These are phyloP conservation scores for Drosophila mayri DNA, from an alignment of 1,140 invertebrate species.

Conservation along the genomic window DNA sequence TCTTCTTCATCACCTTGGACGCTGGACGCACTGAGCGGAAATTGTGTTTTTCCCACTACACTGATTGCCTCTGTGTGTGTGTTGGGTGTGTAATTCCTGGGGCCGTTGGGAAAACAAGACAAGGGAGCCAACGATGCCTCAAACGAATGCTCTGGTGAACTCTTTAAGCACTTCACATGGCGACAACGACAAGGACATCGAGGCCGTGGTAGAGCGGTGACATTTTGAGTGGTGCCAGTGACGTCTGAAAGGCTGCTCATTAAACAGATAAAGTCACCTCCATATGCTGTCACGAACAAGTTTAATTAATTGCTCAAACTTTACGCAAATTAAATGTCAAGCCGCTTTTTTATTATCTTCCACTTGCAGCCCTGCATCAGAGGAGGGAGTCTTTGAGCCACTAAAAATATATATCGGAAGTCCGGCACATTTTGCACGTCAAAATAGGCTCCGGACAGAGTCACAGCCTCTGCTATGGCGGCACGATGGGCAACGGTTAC, in stretches of 20 bases:
- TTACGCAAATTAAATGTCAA: slow-evolving; percentile 48
- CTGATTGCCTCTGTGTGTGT: slow-evolving; percentile 27
- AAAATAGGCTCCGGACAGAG: slow-evolving; percentile 85
- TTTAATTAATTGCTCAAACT: slow-evolving; percentile 65
- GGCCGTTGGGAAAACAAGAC: slow-evolving; percentile 45
- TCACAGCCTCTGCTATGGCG: slow-evolving; percentile 85
- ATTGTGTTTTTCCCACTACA: slow-evolving; percentile 41
- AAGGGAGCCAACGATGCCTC: slow-evolving; percentile 25
- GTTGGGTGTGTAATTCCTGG: slow-evolving; percentile 28
- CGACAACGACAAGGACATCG: slow-evolving; percentile 37
- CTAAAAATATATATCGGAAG: slow-evolving; percentile 17
- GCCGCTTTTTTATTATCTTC: slow-evolving; percentile 46
- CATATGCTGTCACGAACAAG: slow-evolving; percentile 8
- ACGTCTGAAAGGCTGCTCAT: slow-evolving; percentile 31
- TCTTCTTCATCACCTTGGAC: slow-evolving; percentile 24
- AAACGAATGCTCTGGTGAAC: slow-evolving; percentile 31
- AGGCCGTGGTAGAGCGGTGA: slow-evolving; percentile 27
- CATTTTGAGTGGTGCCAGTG: slow-evolving; percentile 27
- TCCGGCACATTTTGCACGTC: slow-evolving; percentile 77
- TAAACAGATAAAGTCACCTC: slow-evolving; percentile 31
- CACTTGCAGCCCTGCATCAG: slow-evolving; percentile 40
- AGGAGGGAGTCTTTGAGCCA: neutral
- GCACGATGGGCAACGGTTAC: slow-evolving; percentile 84
- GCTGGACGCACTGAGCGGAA: slow-evolving; percentile 38
- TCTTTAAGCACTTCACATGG: slow-evolving; percentile 42